These are phyloP conservation scores for Tridacna gigas DNA, from an alignment of 2,888 invertebrate species.

Conservation along the genomic window DNA sequence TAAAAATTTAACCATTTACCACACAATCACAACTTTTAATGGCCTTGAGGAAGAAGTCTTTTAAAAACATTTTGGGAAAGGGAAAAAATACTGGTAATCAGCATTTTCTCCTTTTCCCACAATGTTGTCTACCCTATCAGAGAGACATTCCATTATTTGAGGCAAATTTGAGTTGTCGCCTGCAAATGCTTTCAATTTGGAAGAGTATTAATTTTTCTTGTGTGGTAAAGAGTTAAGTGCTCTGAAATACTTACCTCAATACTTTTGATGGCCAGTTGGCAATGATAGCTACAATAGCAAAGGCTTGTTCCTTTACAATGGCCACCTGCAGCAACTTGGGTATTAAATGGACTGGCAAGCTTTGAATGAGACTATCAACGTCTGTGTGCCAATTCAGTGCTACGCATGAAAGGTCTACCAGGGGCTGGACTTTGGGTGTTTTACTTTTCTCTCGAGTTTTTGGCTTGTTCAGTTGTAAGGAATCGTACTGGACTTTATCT, in stretches of 20 bases:
- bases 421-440: conserved; percentile 46
- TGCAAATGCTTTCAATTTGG: not conserved
- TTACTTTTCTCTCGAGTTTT: conserved; percentile 38
- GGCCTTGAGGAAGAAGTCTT: no score
- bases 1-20: not conserved
- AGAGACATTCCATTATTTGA: not conserved
- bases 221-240: no score
- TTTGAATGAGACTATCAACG: conserved; percentile 30
- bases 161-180: no score
- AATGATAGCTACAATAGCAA: conserved; percentile 71
- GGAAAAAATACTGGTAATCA: not conserved
- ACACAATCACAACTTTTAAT: not conserved
- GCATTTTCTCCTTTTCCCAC: conserved; percentile 14
- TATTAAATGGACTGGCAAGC: conserved; percentile 68
- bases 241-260: conserved; percentile 66
- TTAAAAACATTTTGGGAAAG: not conserved
- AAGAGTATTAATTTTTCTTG: not conserved
- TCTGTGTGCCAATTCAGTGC: conserved; percentile 58
- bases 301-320: conserved; percentile 60
- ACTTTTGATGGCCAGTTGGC: conserved; percentile 75
- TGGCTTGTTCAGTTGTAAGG: conserved; percentile 62
- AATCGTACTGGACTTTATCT: conserved; percentile 71
- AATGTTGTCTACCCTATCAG: conserved; percentile 2
- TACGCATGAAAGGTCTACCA: conserved; percentile 67
- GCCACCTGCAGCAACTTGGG: conserved; percentile 70